Percentiles rank a stretch among this genome's conserved stretches.
Conservation (phyloP, 2,797 vertebrate genomes). For the Xyrichtys novacula region DNA sequence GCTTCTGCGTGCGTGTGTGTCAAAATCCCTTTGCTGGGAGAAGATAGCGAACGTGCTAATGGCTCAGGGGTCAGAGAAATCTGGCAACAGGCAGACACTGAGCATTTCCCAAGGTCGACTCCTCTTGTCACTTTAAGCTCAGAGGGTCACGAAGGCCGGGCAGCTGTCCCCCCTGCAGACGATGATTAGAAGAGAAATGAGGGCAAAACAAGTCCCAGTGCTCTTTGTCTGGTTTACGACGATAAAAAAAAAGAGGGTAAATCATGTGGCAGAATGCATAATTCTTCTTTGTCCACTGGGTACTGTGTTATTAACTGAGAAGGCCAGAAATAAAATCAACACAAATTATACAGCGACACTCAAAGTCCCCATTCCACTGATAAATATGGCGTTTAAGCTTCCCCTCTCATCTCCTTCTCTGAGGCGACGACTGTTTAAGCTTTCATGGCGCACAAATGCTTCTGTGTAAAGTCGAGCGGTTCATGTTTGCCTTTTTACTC, state of each 20-base stretch:
- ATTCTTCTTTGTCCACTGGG: slow-evolving; percentile 53
- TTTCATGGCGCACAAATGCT: slow-evolving; percentile 63
- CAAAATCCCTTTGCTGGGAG: background rate
- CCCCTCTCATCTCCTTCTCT: slow-evolving; percentile 59
- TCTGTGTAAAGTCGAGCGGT: slow-evolving; percentile 46
- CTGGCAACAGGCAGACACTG: slow-evolving; percentile 13
- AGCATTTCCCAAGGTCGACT: slow-evolving; percentile 36
- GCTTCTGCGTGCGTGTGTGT: background rate
- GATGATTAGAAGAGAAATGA: slow-evolving; percentile 59
- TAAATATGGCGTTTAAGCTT: slow-evolving; percentile 59
- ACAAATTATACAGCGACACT: slow-evolving; percentile 46
- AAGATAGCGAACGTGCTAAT: background rate
- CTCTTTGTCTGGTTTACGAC: slow-evolving; percentile 43
- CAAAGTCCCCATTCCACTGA: slow-evolving; percentile 46
- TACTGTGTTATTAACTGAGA: slow-evolving; percentile 56
- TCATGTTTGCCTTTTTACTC: slow-evolving; percentile 13
- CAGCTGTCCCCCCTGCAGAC: slow-evolving; percentile 51
- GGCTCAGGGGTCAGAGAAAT: slow-evolving; percentile 50
- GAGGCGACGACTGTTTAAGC: slow-evolving; percentile 47
- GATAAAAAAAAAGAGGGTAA: slow-evolving; percentile 16
- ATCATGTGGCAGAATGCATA: slow-evolving; percentile 36
- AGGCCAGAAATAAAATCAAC: slow-evolving; percentile 63
- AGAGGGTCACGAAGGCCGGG: slow-evolving; percentile 46
- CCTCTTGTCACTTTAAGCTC: slow-evolving; percentile 46
- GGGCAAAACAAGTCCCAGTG: slow-evolving; percentile 29